Percentiles rank a stretch among this genome's conserved stretches.
These are phyloP conservation scores for Micronisus gabar DNA, from an alignment of 2,113 vertebrate genomes.

Conservation along the genomic window DNA sequence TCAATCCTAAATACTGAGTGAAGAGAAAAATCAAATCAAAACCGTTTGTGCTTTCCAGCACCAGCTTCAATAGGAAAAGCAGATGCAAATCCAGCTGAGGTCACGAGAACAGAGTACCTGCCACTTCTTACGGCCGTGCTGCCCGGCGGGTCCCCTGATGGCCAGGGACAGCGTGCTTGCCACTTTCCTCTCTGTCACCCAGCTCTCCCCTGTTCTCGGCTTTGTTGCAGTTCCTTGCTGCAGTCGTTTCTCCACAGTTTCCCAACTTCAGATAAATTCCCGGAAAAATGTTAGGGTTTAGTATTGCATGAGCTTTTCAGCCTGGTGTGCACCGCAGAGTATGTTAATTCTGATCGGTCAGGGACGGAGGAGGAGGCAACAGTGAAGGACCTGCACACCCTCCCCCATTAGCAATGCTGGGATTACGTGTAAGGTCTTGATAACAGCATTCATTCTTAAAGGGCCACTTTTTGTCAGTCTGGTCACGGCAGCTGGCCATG, in stretches of 20 bases:
- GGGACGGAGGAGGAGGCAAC: background rate
- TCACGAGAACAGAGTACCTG: background rate
- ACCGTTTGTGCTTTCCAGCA: background rate
- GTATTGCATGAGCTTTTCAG: background rate
- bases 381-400: background rate
- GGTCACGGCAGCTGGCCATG: background rate
- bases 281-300: background rate
- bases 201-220: background rate
- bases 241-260: background rate
- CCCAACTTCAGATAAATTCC: background rate
- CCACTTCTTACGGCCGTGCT: background rate
- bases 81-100: background rate
- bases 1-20: background rate
- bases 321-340: background rate
- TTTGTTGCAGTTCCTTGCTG: background rate
- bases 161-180: background rate
- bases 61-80: background rate
- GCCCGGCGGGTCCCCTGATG: background rate
- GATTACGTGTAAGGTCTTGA: background rate
- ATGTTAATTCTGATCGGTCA: background rate
- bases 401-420: background rate
- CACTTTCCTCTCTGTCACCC: background rate
- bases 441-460: background rate
- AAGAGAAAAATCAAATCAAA: background rate
- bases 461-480: background rate